Evolutionary conservation across 1,140 invertebrate species (phyloP), one percentile per base, ranked within the genome.

Genomic region (Andrena cerasifolii): DNA sequence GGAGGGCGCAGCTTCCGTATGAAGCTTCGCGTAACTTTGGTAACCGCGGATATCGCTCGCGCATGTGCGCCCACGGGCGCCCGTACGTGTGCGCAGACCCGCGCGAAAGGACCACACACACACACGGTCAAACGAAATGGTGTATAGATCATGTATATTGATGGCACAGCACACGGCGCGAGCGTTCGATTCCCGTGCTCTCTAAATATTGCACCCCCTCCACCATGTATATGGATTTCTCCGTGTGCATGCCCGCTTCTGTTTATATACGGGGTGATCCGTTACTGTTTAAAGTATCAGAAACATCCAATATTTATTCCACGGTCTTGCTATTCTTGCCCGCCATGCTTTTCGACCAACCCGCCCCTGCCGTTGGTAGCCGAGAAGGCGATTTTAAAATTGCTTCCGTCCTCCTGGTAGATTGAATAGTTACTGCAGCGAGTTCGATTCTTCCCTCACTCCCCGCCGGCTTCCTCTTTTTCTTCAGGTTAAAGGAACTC

Each of bases 91-190:
- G 58, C 58, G 59, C 24, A 67, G 51, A 28, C 21, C 40, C 24
- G 62, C 62, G 74, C 33, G n/a, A 61, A 24, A 61, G 58, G 58
- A 40, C 58, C 33, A 40, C 58, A 3, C 58, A 40, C 58, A 3
- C 58, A 24, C 58, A 71, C 61, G 58, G 79, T 68, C 77, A 83
- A 81, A 83, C 79, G 80, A 87, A 85, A 87, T 56, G 82, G 71
- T 85, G 85, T 87, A 87, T 89, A 90, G 87, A 90, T 89, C 89
- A 88, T 89, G 83, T 91, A 86, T 90, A 89, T 89, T 89, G 88
- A 90, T 89, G 87, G 85, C 86, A 78, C 67, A 67, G 79, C 84
- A 82, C 82, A 82, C 81, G 61, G 74, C 31, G 62, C 61, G 78
- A 84, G 83, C 79, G 78, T 89, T 89, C 87, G 87, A 89, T 89